Base-by-base conservation (phyloP, 2,888 invertebrate species). In the Campoplex nolae region DNA sequence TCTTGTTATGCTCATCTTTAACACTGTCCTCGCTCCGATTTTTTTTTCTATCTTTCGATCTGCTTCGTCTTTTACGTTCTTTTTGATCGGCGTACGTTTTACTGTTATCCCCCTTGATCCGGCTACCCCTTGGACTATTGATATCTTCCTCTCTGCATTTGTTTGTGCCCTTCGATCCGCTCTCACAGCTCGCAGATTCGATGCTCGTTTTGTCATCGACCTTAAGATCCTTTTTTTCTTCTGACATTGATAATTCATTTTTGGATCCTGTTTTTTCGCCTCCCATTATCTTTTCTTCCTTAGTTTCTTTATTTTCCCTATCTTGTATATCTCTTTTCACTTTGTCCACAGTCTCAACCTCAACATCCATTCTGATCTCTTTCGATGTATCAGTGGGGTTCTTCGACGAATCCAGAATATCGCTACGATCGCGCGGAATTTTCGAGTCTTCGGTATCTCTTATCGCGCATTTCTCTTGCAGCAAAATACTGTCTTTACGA, bases 371-470 rank as follows among this genome's bases (percentile, higher is more conserved):
- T 23, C 84, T 90, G 56, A 85, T 83, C 48, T 84, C 89, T 58
- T 87, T 74, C 65, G 54, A 89, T 89, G 38, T 85, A 84, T 68
- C 32, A 16, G 45, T 51, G 68, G 13, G 32, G 28, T 79, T 65
- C 18, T 38, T 56, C 6, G 58, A 38, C 6, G 48, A 65, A 68
- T 42, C 84, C 62, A 1, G 28, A 71, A 58, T 83, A 89, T 51
- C 79, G 81, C 8, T 74, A 70, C 35, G 76, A 54, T 80, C 68
- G 58, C 84, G 89, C 86, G 6, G 54, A 77, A 62, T 90, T 89
- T 68, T 87, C 83, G 54, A 38, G 56, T 78, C 82, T 2, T 23
- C n/a, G 18, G 45, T 48, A 56, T 16, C 62, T 48, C 58, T 13
- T 11, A 16, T 0, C 32, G 16, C 77, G 11, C 11, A 35, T 35